Evolutionary conservation across 1,140 invertebrate species (phyloP).

Genomic region (Theocolax elegans): DNA sequence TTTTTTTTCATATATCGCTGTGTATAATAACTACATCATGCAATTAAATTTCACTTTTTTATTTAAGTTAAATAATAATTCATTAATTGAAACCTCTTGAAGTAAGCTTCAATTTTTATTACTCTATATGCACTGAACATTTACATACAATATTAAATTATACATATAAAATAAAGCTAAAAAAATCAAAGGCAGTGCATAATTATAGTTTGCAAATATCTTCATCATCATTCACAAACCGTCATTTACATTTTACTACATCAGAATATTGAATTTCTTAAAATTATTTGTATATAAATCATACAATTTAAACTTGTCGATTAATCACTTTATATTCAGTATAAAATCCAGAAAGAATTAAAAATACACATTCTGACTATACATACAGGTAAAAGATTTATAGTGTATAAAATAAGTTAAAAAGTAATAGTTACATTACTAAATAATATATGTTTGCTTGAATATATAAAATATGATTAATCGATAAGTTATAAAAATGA

Average conservation of each 20-base stretch:
- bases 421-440: too few relatives aligned
- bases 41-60: constrained; percentile 15
- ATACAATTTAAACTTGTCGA: constrained; percentile 18
- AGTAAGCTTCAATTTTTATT: neutral
- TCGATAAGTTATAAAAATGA: constrained; percentile 23
- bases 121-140: neutral
- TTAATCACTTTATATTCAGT: constrained; percentile 21
- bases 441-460: too few relatives aligned
- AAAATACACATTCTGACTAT: too few relatives aligned
- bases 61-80: too few relatives aligned
- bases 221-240: constrained; percentile 24
- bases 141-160: constrained; percentile 11
- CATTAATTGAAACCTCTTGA: neutral
- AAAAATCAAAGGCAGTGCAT: constrained; percentile 29
- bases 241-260: constrained; percentile 28
- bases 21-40: constrained; percentile 21
- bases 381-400: too few relatives aligned
- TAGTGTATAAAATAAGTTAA: too few relatives aligned
- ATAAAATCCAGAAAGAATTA: too few relatives aligned
- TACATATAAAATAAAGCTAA: constrained; percentile 10
- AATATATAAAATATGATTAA: too few relatives aligned
- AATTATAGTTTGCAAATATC: constrained; percentile 1
- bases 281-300: neutral
- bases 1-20: constrained; percentile 14
- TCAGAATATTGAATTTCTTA: neutral